Evolutionary conservation across 2,797 vertebrate species (phyloP), one percentile per base, ranked within the genome.

Genomic region (Anomalospiza imberbis): DNA sequence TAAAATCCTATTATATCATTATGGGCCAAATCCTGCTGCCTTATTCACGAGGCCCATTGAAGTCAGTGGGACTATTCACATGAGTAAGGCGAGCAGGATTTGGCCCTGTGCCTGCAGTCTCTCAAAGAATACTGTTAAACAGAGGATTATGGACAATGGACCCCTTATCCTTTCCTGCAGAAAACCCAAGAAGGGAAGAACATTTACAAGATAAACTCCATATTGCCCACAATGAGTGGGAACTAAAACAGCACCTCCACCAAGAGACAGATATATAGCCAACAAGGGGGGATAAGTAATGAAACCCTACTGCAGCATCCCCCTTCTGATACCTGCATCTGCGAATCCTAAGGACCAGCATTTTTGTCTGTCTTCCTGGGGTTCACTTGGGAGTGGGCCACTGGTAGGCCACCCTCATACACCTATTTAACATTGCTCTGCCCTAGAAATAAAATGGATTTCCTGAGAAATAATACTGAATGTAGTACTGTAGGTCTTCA

Each of bases 71-170:
- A 90, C 93, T 96, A 91, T 91, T 97, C 81, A 96, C 91, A 91
- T 91, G 95, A 96, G 91, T 75, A 88, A 95, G 83, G 91, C 95
- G 94, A 92, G 91, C 94, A 96, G 94, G 88, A 95, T 91, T 88
- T 97, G 95, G 95, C 94, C 94, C 83, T 90, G 91, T 95, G 93
- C 88, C 95, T 96, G 86, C 94, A 97, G 88, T 96, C 95, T 95
- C 94, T 97, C 96, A 97, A 97, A 96, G 97, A 97, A 97, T 95
- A 97, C 94, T 97, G 96, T 97, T 96, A 96, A 73, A 96, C 90
- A 96, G 96, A 98, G 95, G 94, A 96, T 96, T 96, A 96, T 85
- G 92, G 93, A 96, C 94, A 97, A 96, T 95, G 90, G 95, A 88
- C 91, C 95, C 94, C 95, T 96, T 95, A 96, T 95, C 91, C 95